Evolutionary conservation across 2,888 invertebrate species (phyloP).

Genomic region (Rhyacophila evoluta): DNA sequence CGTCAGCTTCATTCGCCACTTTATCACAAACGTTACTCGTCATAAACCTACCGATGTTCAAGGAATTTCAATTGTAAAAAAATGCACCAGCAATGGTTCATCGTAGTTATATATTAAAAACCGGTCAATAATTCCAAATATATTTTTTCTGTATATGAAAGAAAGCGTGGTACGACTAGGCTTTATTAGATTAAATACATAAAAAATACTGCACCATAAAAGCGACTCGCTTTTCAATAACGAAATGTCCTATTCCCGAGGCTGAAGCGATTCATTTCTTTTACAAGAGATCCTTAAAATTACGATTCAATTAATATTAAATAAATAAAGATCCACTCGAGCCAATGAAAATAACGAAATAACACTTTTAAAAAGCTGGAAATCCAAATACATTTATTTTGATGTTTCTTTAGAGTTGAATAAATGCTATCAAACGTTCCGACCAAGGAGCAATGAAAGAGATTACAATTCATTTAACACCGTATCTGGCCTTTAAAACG

Average conservation of each 20-base stretch:
- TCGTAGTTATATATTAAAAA: neutral
- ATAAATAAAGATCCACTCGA: conserved; percentile 45
- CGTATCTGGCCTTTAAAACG: too few species aligned
- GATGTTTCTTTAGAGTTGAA: neutral
- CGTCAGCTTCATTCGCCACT: neutral
- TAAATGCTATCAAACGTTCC: neutral
- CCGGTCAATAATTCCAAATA: neutral
- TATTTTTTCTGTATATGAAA: conserved; percentile 1
- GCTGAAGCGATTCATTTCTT: conserved; percentile 40
- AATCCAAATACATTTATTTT: conserved; percentile 27
- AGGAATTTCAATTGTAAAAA: conserved; percentile 9
- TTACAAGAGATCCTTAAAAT: conserved; percentile 42
- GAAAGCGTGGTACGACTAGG: conserved; percentile 35
- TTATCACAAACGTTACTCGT: neutral
- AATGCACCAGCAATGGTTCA: neutral
- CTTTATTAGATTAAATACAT: conserved; percentile 31
- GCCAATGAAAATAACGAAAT: conserved; percentile 37
- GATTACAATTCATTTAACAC: too few species aligned
- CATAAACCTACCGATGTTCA: neutral
- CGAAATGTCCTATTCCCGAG: conserved; percentile 36
- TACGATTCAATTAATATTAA: conserved; percentile 35
- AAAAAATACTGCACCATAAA: conserved; percentile 28
- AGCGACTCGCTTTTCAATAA: conserved; percentile 11
- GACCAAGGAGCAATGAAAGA: neutral
- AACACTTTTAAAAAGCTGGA: conserved; percentile 43